Conservation (phyloP, 1,140 invertebrate genomes). For the Leucophenga varia region DNA sequence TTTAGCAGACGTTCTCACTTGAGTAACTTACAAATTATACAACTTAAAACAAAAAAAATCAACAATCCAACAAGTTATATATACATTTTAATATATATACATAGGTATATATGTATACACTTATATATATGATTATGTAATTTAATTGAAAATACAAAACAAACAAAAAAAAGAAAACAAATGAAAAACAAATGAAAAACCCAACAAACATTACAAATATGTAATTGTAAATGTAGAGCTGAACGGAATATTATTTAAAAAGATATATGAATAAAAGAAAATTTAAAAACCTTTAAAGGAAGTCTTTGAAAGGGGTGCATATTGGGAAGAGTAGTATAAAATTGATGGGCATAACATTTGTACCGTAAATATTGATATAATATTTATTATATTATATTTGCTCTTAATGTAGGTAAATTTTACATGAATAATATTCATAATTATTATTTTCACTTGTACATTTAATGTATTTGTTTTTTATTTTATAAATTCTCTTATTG, state of each 20-base stretch:
- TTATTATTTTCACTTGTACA: too few species aligned
- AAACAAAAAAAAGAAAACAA: constrained; percentile 15
- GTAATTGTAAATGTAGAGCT: constrained; percentile 54
- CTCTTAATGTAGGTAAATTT: too few species aligned
- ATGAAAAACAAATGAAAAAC: too few species aligned
- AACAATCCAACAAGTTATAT: constrained; percentile 33
- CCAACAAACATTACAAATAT: constrained; percentile 40
- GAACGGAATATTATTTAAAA: constrained; percentile 48
- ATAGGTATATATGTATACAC: too few species aligned
- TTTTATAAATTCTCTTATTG: too few species aligned
- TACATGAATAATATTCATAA: too few species aligned
- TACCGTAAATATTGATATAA: too few species aligned
- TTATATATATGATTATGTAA: constrained; percentile 41
- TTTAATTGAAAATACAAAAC: constrained; percentile 27
- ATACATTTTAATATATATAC: constrained; percentile 45
- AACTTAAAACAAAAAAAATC: constrained; percentile 11
- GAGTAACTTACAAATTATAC: constrained; percentile 22
- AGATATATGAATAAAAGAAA: constrained; percentile 39
- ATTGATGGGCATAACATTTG: too few species aligned
- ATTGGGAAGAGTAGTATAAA: too few species aligned
- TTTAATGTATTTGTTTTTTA: too few species aligned
- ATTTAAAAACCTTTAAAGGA: constrained; percentile 20
- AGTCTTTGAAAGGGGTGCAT: too few species aligned
- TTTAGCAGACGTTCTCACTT: constrained; percentile 33
- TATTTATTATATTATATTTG: too few species aligned